These are phyloP conservation scores for Malurus melanocephalus DNA, from an alignment of 2,113 vertebrate genomes.

Conservation along the genomic window DNA sequence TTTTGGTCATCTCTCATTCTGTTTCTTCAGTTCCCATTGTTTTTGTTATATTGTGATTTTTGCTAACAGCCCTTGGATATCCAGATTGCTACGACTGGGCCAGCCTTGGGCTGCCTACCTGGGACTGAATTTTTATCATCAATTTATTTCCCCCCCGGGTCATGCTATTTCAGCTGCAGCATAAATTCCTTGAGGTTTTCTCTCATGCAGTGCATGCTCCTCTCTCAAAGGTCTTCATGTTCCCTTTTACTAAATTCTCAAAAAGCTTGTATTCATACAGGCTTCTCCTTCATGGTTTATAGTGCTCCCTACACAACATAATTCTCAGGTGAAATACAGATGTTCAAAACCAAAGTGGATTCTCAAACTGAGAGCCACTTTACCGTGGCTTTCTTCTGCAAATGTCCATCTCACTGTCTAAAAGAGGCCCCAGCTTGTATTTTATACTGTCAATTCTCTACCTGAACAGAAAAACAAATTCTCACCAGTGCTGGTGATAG, in stretches of 20 bases:
- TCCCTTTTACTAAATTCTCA: neutral
- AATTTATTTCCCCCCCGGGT: neutral
- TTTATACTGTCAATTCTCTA: neutral
- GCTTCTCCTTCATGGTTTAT: neutral
- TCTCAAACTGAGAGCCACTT: neutral
- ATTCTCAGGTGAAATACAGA: neutral
- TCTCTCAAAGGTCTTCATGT: neutral
- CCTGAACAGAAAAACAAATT: neutral
- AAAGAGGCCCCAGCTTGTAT: neutral
- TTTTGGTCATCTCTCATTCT: neutral
- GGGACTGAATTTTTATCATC: neutral
- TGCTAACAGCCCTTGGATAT: neutral
- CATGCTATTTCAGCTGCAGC: neutral
- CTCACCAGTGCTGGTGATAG: neutral
- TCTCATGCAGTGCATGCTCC: neutral
- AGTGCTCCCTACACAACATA: neutral
- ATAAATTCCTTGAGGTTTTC: neutral
- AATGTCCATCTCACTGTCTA: neutral
- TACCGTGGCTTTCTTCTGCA: neutral
- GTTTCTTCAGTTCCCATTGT: neutral
- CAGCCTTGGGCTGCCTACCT: neutral
- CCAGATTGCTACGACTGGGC: neutral
- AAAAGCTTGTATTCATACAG: neutral
- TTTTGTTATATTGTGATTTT: neutral
- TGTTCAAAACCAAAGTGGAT: neutral